Conservation (phyloP, 2,113 vertebrate species). For the Orthonyx spaldingii region DNA sequence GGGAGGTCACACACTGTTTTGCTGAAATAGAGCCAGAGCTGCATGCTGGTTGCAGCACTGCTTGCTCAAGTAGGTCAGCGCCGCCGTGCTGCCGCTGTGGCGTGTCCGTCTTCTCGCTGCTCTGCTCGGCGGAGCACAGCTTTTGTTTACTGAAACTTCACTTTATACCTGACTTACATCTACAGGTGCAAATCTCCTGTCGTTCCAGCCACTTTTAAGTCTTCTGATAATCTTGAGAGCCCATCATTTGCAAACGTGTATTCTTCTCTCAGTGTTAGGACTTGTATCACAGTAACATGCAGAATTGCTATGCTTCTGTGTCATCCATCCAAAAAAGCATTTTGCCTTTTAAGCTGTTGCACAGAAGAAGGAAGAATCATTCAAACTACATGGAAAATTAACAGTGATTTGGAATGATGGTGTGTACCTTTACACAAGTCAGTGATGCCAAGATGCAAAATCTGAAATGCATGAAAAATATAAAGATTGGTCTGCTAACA, state of each 20-base stretch:
- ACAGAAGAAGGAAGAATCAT: neutral
- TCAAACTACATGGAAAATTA: neutral
- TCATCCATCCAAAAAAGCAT: neutral
- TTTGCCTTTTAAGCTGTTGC: neutral
- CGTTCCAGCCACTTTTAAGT: neutral
- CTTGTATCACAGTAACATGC: accelerated
- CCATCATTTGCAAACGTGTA: neutral
- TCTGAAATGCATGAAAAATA: neutral
- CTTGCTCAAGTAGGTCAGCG: neutral
- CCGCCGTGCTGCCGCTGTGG: neutral
- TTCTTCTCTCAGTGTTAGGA: neutral
- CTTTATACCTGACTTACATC: neutral
- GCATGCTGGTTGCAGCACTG: neutral
- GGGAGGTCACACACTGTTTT: neutral
- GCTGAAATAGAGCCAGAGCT: neutral
- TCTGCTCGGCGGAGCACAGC: neutral
- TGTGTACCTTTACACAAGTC: neutral
- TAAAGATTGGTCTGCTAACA: neutral
- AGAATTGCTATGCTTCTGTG: neutral
- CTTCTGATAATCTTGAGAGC: neutral
- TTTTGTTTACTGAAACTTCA: neutral
- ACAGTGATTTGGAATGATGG: neutral
- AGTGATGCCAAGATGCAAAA: neutral
- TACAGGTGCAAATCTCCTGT: neutral
- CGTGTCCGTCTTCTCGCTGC: accelerated